Evolutionary conservation across 2,113 vertebrate genomes (phyloP), one percentile per base, ranked within the genome.

Genomic region (Neolamprologus sp.): DNA sequence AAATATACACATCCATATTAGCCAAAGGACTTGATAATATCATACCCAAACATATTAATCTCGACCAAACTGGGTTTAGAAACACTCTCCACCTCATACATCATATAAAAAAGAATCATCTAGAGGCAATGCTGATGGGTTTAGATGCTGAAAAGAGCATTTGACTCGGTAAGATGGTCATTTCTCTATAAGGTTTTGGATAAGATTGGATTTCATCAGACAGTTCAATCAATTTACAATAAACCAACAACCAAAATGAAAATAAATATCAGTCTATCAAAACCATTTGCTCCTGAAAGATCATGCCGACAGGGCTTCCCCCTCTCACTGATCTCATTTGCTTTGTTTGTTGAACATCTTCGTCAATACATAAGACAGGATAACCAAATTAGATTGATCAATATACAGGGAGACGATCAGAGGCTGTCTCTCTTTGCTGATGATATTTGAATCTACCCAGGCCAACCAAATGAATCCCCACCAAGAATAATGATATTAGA

Each of bases 401-500:
- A 11, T 11, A 33, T 33, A 3, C 58, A 33, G 58, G 28, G 4
- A 3, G 28, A 63, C 3, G 9, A 63, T 63, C 28, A 1, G 28
- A 63, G 16, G 16, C 16, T 33, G 0, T 19, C 58, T 33, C 9
- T 63, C 58, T 63, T 63, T 63, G 16, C 58, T 7, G 28, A 63
- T 63, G 58, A 11, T 33, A 33, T 63, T 11, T 11, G 0, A 63
- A 63, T 33, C 28, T 63, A 63, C 58, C 1, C 16, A 3, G 55
- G 4, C 58, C 58, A 33, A 63, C 28, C 57, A 60, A 60, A 60
- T 10, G 2, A 60, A 3, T 33, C 57, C 57, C 16, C 58, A 63
- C 58, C 58, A 11, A 63, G 58, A 63, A 63, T 63, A 63, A 63
- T 63, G 28, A 63, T 19, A 33, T 33, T 33, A 33, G 58, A 63